phyloP scores from a whole-genome alignment of 2,888 invertebrate species.

The Rhimphoctona megacephalus region DNA sequence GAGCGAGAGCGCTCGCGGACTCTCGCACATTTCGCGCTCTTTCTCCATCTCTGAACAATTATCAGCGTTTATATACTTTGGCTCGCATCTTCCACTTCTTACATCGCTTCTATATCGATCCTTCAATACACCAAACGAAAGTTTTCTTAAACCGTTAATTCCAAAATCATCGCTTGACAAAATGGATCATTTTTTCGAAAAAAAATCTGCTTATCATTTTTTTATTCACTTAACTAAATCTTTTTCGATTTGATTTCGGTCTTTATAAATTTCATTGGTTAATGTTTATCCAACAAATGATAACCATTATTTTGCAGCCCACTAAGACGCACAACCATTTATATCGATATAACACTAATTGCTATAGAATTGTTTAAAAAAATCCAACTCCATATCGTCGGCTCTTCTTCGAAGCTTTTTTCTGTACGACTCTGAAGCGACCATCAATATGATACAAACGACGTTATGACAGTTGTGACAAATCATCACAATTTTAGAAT shows the following conservation, averaged over 20 bases:
- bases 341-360: not conserved
- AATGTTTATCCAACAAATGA: not conserved
- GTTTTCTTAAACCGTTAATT: not conserved
- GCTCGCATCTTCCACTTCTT: not conserved
- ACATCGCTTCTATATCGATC: not conserved
- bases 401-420: not conserved
- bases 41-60: conserved; percentile 28
- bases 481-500: conserved; percentile 19
- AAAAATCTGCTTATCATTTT: not conserved
- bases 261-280: no score
- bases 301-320: not conserved
- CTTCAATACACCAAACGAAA: not conserved
- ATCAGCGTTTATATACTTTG: conserved; percentile 32
- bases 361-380: not conserved
- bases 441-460: not conserved
- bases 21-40: conserved; percentile 49
- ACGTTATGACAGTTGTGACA: conserved; percentile 28
- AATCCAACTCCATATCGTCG: not conserved
- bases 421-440: not conserved
- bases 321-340: not conserved
- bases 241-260: not conserved
- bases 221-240: not conserved
- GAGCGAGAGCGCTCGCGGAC: conserved; percentile 37
- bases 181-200: not conserved
- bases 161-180: not conserved